phyloP scores from a whole-genome alignment of 1,140 invertebrate genomes.

The Pachyrhynchus sulphureomaculatus region DNA sequence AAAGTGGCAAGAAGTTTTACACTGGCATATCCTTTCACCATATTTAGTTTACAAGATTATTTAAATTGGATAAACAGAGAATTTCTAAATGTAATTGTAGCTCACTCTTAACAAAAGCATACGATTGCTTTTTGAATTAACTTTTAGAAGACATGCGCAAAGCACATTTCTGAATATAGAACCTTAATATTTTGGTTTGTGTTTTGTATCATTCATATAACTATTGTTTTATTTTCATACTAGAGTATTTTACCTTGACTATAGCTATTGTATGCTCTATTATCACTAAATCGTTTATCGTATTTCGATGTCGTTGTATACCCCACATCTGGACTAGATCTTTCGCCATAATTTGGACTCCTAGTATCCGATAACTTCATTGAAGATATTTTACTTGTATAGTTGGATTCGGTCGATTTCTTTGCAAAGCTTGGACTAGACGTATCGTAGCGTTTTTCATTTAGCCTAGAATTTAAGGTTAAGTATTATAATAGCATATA shows the following conservation, averaged over 20 bases:
- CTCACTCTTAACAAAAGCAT: too few relatives aligned
- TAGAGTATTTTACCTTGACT: slow-evolving; percentile 20
- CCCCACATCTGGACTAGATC: slow-evolving; percentile 38
- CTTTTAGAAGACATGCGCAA: too few relatives aligned
- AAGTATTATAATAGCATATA: neutral
- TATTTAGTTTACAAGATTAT: too few relatives aligned
- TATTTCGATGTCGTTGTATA: slow-evolving; percentile 33
- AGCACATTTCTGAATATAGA: too few relatives aligned
- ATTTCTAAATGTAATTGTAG: too few relatives aligned
- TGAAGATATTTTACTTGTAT: slow-evolving; percentile 43
- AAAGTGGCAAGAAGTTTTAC: too few relatives aligned
- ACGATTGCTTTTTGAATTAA: too few relatives aligned
- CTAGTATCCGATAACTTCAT: slow-evolving; percentile 39
- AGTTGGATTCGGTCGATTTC: slow-evolving; percentile 38
- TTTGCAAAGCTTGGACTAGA: slow-evolving; percentile 44
- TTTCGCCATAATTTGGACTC: slow-evolving; percentile 42
- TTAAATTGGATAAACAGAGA: too few relatives aligned
- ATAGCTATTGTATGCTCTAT: slow-evolving; percentile 38
- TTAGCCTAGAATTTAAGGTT: slow-evolving; percentile 23
- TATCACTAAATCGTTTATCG: slow-evolving; percentile 48
- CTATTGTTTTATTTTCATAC: too few relatives aligned
- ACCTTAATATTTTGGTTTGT: too few relatives aligned
- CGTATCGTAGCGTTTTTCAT: slow-evolving; percentile 41
- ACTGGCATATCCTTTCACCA: too few relatives aligned
- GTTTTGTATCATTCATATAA: too few relatives aligned